Base-by-base conservation (phyloP, 2,113 vertebrate species). In the Trichechus manatus region DNA sequence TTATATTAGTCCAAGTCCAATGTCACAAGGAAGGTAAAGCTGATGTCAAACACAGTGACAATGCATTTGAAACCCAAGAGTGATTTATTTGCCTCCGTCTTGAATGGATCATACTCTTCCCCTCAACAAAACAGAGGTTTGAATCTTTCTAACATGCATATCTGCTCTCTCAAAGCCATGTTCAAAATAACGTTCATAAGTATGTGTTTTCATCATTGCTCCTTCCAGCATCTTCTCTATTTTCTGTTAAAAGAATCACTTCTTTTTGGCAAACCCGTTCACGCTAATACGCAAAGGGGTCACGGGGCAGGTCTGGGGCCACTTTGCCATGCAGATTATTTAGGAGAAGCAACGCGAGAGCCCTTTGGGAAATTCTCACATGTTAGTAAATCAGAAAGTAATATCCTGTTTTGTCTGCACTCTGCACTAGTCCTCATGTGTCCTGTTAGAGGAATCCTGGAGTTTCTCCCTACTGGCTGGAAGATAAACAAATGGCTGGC, bases 361-460 rank as follows among this genome's bases (percentile, higher is more conserved):
- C 56, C 91, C 79, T 78, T 87, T 72, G 66, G 74, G 96, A 96
- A 91, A 97, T 97, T 64, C 74, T 92, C 64, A 1, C 19, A 29
- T 2, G 10, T 93, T 97, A 98, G 88, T 87, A 95, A 61, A 44
- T 83, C 96, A 97, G 92, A 95, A 93, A 97, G 90, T 50, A 96
- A 97, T 96, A 96, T 75, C 77, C 95, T 98, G 94, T 82, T 97
- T 96, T 94, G 88, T 97, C 82, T 97, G 95, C 87, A 90, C 79
- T 74, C 82, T 59, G 78, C 82, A 89, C 80, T n/a, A 83, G 84
- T 87, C 92, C 50, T 47, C 6, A 0, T 44, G 74, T 66, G 72
- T 88, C 91, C 78, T 74, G 56, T 1, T 74, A 74, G 56, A 95
- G 96, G 93, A 98, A 96, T 93, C 87, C 92, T 78, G 90, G 80